Evolutionary conservation across 2,113 vertebrate species (phyloP), one percentile per base, ranked within the genome.

Genomic region (Hepsetus odoe): DNA sequence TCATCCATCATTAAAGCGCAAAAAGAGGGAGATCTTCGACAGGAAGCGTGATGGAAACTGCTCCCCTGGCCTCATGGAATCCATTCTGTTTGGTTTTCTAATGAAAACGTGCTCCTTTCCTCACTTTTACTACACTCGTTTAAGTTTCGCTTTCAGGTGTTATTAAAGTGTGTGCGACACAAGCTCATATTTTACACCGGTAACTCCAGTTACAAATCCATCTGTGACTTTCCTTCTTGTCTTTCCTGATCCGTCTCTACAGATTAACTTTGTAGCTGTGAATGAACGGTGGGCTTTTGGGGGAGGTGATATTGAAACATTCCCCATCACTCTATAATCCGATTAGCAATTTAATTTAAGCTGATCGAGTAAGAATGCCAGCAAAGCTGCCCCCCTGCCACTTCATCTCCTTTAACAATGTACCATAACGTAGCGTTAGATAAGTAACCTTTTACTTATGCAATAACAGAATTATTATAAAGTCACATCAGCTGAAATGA

Each of bases 231-330:
- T 64, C 59, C 6, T 35, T 33, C 26, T 32, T 20, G n/a, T 22
- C 16, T 72, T 58, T 74, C 32, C 8, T 62, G 40, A 24, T 5
- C 40, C 72, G 9, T 55, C 18, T 74, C 72, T 64, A 44, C 33
- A 64, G 12, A 22, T 40, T 58, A 13, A 33, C 2, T 72, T 6
- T 32, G 55, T 58, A 70, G 49, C 66, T 79, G 49, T 20, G 28
- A 83, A 79, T 38, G 26, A 83, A 85, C 77, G 28, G 8, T 28
- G 53, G 40, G 79, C 61, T 30, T 73, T 66, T 38, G n/a, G 79
- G 77, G 87, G 83, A 72, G 81, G 73, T 85, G 87, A 87, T 87
- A 90, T 86, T 88, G 86, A 88, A 90, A 89, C 91, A 92, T 91
- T 91, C 90, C 85, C 82, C 76, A 80, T 74, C 76, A 71, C 65